Conservation (phyloP, 1,140 invertebrate genomes). For the Megathymus violae region DNA sequence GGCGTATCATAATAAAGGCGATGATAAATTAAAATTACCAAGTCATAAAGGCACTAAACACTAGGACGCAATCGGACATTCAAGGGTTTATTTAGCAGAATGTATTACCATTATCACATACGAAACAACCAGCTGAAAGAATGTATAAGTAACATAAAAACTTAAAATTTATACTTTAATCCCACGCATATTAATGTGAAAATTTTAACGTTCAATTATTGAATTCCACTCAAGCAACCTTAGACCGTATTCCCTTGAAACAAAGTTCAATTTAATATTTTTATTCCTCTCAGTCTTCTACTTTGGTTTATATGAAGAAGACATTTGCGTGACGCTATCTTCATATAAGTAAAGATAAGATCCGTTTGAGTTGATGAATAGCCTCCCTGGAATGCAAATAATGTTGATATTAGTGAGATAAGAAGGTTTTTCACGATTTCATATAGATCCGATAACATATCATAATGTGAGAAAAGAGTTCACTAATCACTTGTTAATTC, state of each 20-base stretch:
- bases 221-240: background rate
- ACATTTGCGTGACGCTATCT: constrained; percentile 9
- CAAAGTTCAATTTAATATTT: constrained; percentile 3
- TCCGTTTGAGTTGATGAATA: constrained; percentile 25
- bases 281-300: background rate
- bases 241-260: background rate
- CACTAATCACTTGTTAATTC: too few species aligned
- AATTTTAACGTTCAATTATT: too few species aligned
- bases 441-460: too few species aligned
- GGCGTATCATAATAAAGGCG: background rate
- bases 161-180: background rate
- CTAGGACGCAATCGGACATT: too few species aligned
- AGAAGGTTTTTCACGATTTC: background rate
- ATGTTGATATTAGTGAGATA: constrained; percentile 11
- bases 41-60: too few species aligned
- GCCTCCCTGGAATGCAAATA: constrained; percentile 27
- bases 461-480: too few species aligned
- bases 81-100: too few species aligned
- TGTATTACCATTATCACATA: too few species aligned
- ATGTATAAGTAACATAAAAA: too few species aligned
- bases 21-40: too few species aligned
- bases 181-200: too few species aligned
- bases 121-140: too few species aligned
- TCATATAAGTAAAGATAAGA: constrained; percentile 14
- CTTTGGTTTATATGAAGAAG: background rate